Conservation (phyloP, 92 coral and sea anemone genomes). For the Porites cylindrica region DNA sequence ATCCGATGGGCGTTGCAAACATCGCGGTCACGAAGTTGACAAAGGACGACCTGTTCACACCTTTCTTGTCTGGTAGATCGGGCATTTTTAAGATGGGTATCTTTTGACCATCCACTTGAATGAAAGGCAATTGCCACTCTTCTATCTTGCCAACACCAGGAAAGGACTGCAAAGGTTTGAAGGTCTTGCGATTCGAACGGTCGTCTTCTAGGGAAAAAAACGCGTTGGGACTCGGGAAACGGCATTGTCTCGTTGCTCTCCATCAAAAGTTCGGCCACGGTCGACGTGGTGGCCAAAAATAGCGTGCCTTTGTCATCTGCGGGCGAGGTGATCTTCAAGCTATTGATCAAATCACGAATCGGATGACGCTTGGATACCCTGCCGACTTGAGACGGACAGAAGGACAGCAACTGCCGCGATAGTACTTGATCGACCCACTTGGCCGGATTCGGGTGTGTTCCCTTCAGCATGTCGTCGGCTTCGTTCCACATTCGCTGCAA, state of each 20-base stretch:
- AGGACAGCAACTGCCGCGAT: not conserved
- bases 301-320: not conserved
- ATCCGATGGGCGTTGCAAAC: constrained; percentile 10
- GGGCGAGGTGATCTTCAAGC: too few relatives aligned
- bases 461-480: not conserved
- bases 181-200: not conserved
- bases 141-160: not conserved
- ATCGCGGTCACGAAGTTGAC: too few relatives aligned
- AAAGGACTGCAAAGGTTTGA: not conserved
- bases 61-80: too few relatives aligned
- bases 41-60: too few relatives aligned
- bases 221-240: not conserved
- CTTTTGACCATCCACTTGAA: too few relatives aligned
- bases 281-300: constrained; percentile 2
- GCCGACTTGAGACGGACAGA: constrained; percentile 11
- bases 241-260: not conserved
- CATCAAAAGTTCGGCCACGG: not conserved
- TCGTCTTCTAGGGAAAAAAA: not conserved
- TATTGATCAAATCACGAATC: too few relatives aligned
- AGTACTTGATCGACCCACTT: not conserved
- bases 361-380: too few relatives aligned
- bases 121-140: too few relatives aligned
- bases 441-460: not conserved
- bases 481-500: not conserved
- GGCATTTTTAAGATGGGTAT: too few relatives aligned